phyloP scores from a whole-genome alignment of 2,113 vertebrate species.

The Myxocyprinus asiaticus region DNA sequence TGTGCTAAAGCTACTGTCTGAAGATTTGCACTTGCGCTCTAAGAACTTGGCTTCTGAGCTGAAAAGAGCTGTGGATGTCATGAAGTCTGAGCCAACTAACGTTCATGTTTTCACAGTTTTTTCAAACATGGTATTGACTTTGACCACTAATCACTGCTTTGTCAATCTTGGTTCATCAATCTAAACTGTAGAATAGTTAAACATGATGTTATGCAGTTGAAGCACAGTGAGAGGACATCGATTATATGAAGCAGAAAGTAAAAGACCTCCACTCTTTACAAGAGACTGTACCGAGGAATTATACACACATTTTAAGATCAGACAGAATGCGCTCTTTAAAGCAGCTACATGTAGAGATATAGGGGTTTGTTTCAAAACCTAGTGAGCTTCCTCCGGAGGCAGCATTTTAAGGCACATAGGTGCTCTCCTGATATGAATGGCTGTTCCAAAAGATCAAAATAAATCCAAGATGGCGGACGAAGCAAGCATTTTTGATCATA shows the following conservation, averaged over 20 bases:
- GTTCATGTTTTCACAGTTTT: constrained; percentile 68
- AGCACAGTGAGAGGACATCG: constrained; percentile 63
- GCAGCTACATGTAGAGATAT: constrained; percentile 64
- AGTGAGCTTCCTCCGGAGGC: too few relatives aligned
- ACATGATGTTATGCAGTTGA: constrained; percentile 66
- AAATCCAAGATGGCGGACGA: too few relatives aligned
- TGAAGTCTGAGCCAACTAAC: constrained; percentile 64
- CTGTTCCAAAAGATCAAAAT: too few relatives aligned
- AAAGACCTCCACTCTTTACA: constrained; percentile 74
- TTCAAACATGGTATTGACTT: constrained; percentile 68
- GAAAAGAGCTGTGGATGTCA: constrained; percentile 54
- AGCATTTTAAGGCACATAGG: too few relatives aligned
- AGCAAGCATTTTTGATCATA: too few relatives aligned
- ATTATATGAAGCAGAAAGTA: constrained; percentile 62
- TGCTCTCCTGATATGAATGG: too few relatives aligned
- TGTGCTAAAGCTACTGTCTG: constrained; percentile 63
- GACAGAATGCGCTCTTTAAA: constrained; percentile 65
- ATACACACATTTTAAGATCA: constrained; percentile 58
- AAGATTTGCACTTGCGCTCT: constrained; percentile 64
- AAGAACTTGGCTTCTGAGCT: constrained; percentile 69
- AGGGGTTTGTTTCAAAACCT: too few relatives aligned
- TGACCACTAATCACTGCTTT: neutral
- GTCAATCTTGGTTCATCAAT: neutral
- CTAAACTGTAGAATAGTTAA: neutral
- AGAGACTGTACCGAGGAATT: constrained; percentile 63